These are phyloP conservation scores for Salarias fasciatus DNA, from an alignment of 2,797 vertebrate genomes.

Conservation along the genomic window DNA sequence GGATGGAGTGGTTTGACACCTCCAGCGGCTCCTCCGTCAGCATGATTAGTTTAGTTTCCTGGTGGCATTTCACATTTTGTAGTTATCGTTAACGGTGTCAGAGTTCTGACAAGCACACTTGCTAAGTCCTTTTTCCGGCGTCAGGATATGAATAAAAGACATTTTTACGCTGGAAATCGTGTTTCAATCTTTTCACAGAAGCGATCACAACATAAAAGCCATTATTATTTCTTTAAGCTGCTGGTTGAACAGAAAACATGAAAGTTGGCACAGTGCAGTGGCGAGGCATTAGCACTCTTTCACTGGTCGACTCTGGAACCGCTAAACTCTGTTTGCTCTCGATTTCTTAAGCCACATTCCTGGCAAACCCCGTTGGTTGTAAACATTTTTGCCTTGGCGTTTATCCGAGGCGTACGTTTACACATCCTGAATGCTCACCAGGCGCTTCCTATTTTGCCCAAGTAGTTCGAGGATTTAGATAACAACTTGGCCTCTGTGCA, in stretches of 20 bases:
- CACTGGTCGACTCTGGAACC: slow-evolving; percentile 20
- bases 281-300: neutral
- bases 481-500: slow-evolving; percentile 80
- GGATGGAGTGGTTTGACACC: too few species aligned
- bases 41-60: too few species aligned
- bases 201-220: neutral
- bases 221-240: slow-evolving; percentile 8
- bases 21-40: too few species aligned
- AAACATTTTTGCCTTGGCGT: slow-evolving; percentile 59
- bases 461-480: slow-evolving; percentile 79
- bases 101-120: too few species aligned
- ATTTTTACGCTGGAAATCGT: too few species aligned
- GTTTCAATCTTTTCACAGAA: too few species aligned
- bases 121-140: too few species aligned
- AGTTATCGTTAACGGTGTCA: too few species aligned
- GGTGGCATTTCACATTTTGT: too few species aligned
- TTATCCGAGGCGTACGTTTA: slow-evolving; percentile 46
- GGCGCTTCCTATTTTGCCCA: slow-evolving; percentile 66
- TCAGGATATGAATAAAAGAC: too few species aligned
- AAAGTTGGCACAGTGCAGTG: slow-evolving; percentile 13
- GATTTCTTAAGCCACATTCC: slow-evolving; percentile 45
- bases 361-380: slow-evolving; percentile 38
- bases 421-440: slow-evolving; percentile 50
- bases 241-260: slow-evolving; percentile 30
- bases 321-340: slow-evolving; percentile 20